Evolutionary conservation across 2,113 vertebrate genomes (phyloP).

Genomic region (Calidris pygmaea): DNA sequence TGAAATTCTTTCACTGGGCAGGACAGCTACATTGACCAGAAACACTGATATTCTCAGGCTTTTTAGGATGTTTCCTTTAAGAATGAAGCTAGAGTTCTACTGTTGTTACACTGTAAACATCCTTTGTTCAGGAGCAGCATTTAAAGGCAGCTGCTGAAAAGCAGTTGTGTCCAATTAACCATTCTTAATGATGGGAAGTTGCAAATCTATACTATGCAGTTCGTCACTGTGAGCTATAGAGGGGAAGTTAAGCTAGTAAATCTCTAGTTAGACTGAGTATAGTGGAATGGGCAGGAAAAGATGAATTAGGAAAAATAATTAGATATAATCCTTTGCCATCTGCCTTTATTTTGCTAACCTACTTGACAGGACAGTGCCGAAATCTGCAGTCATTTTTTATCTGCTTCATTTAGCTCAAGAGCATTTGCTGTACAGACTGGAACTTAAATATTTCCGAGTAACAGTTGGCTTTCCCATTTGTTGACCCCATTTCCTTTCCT

Average conservation of each 20-base stretch:
- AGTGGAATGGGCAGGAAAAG: neutral
- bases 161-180: neutral
- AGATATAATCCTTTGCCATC: constrained; percentile 40
- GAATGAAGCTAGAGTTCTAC: neutral
- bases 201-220: neutral
- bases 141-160: neutral
- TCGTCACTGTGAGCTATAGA: neutral
- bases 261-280: neutral
- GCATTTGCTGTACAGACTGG: neutral
- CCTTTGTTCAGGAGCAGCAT: neutral
- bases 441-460: neutral
- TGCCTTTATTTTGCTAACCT: constrained; percentile 51
- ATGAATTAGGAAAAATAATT: constrained; percentile 29
- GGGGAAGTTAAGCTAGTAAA: neutral
- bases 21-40: neutral
- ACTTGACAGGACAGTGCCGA: neutral
- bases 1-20: neutral
- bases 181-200: constrained; percentile 25
- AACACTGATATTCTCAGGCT: neutral
- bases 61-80: constrained; percentile 4
- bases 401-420: constrained; percentile 7
- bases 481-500: neutral
- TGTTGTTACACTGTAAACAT: neutral
- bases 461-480: neutral
- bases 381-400: constrained; percentile 4